These are phyloP conservation scores for Ormia ochracea DNA, from an alignment of 2,888 invertebrate species.

Conservation along the genomic window DNA sequence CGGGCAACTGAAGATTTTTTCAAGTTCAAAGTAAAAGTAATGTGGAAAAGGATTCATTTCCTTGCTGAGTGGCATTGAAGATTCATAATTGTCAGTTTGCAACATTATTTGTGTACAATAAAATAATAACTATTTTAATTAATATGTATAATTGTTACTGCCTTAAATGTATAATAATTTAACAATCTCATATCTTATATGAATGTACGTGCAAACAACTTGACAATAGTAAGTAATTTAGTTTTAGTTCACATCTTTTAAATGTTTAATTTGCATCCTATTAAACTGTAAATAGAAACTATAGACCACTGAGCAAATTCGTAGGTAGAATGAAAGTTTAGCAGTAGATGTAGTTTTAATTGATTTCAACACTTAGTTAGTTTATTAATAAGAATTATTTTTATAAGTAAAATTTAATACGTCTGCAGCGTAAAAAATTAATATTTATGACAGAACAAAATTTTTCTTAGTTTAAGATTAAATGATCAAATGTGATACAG, in stretches of 20 bases:
- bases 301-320: conserved; percentile 57
- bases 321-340: conserved; percentile 56
- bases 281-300: conserved; percentile 48
- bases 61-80: no score
- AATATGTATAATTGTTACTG: neutral
- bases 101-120: no score
- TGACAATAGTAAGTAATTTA: neutral
- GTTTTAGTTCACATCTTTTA: neutral
- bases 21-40: no score
- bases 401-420: conserved; percentile 19
- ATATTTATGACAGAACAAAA: neutral
- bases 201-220: neutral
- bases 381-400: conserved; percentile 37
- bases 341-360: conserved; percentile 52
- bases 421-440: neutral
- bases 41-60: no score
- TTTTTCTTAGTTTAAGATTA: conserved; percentile 3
- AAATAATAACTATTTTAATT: no score
- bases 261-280: neutral
- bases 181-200: neutral
- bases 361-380: conserved; percentile 23
- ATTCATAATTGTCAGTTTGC: no score
- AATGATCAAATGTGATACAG: conserved; percentile 59
- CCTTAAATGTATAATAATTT: neutral
- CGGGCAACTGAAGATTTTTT: no score